Evolutionary conservation across 2,113 vertebrate species (phyloP).

Genomic region (Spea bombifrons): DNA sequence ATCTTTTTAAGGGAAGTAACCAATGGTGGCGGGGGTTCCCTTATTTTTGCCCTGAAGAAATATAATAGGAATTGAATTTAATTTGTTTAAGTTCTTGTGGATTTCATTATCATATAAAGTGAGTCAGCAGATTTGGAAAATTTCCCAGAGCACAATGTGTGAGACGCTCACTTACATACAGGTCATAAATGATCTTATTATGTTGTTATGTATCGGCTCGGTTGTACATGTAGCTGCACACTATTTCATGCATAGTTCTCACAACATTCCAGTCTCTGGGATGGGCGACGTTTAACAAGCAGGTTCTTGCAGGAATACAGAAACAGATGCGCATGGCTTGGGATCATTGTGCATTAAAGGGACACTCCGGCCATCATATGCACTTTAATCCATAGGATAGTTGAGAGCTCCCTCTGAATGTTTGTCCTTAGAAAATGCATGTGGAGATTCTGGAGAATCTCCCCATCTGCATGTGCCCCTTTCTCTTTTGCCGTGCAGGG

Average conservation of each 20-base stretch:
- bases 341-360: slow-evolving; percentile 21
- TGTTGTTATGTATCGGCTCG: not conserved
- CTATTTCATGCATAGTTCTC: not conserved
- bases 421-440: too few relatives aligned
- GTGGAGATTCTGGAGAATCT: too few relatives aligned
- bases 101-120: slow-evolving; percentile 11
- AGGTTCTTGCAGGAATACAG: slow-evolving; percentile 26
- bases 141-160: slow-evolving; percentile 17
- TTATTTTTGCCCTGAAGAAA: not conserved
- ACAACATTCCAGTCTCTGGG: slow-evolving; percentile 40
- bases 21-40: too few relatives aligned
- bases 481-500: too few relatives aligned
- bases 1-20: too few relatives aligned
- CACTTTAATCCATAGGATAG: too few relatives aligned
- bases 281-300: slow-evolving; percentile 35
- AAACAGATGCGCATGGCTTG: slow-evolving; percentile 11
- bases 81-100: not conserved
- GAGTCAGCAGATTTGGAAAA: slow-evolving; percentile 30
- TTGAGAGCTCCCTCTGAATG: too few relatives aligned
- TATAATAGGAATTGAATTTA: slow-evolving; percentile 15
- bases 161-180: slow-evolving; percentile 23
- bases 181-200: not conserved
- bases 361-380: too few relatives aligned
- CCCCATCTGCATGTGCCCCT: too few relatives aligned
- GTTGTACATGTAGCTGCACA: slow-evolving; percentile 2